phyloP scores from a whole-genome alignment of 2,888 invertebrate species.

The Lymantria monacha region DNA sequence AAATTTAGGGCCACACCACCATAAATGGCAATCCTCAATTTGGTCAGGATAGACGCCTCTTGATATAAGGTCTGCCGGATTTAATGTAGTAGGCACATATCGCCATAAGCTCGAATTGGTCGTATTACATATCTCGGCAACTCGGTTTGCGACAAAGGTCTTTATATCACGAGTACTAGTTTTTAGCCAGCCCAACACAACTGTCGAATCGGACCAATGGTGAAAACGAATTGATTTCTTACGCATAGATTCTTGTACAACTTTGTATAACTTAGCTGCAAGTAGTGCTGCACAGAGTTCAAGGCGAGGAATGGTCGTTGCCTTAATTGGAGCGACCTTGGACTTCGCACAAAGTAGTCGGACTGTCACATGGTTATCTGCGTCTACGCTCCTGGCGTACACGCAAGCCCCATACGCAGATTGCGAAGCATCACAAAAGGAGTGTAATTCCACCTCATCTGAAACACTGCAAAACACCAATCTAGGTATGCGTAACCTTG shows the following conservation, averaged over 20 bases:
- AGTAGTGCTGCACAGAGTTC: not conserved
- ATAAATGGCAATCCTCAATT: constrained; percentile 1
- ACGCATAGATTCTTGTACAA: too few relatives aligned
- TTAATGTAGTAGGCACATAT: constrained; percentile 25
- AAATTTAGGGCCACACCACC: constrained; percentile 26
- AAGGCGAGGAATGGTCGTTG: not conserved
- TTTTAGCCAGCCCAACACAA: constrained; percentile 29
- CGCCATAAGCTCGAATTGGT: constrained; percentile 13
- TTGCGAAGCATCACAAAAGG: not conserved
- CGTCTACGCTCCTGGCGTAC: too few relatives aligned
- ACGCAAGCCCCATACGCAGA: not conserved
- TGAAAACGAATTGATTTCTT: not conserved
- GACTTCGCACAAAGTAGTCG: too few relatives aligned
- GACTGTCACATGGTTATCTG: too few relatives aligned
- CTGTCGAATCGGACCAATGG: constrained; percentile 31
- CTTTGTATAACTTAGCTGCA: not conserved
- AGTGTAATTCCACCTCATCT: not conserved
- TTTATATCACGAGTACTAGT: constrained; percentile 19
- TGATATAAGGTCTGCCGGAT: constrained; percentile 29
- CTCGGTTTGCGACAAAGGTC: constrained; percentile 28
- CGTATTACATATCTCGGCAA: constrained; percentile 13
- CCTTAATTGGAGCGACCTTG: not conserved
- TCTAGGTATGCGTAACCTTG: too few relatives aligned
- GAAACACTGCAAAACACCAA: too few relatives aligned
- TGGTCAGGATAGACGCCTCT: constrained; percentile 14